Percentiles rank a stretch among this genome's conserved stretches.
These are phyloP conservation scores for Nasonia longicornis DNA, from an alignment of 1,140 invertebrate genomes.

Conservation along the genomic window DNA sequence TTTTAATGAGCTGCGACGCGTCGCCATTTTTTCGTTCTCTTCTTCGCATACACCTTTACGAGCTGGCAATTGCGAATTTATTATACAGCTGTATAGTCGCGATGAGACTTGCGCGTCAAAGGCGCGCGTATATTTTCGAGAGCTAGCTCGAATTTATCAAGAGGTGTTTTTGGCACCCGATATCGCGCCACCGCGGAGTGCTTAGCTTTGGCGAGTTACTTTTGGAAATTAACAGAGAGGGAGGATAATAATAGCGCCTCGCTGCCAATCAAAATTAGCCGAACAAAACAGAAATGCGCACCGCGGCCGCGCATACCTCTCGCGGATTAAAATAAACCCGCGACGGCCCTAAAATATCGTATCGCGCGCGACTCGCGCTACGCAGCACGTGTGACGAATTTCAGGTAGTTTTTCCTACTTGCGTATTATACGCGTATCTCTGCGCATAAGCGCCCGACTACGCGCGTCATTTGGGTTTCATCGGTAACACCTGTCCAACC, in stretches of 20 bases:
- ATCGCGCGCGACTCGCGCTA: neutral
- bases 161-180: neutral
- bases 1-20: neutral
- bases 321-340: neutral
- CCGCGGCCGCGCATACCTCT: neutral
- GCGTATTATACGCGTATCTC: no score
- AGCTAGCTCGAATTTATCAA: neutral
- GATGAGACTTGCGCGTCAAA: no score
- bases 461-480: neutral
- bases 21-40: neutral
- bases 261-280: constrained; percentile 18
- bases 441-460: no score
- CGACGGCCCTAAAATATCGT: neutral
- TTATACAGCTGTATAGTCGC: neutral
- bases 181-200: neutral
- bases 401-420: neutral
- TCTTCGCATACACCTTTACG: no score
- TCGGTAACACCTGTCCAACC: neutral
- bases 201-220: constrained; percentile 1
- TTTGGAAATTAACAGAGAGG: neutral
- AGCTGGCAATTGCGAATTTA: neutral
- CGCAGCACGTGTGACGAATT: neutral
- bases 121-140: neutral
- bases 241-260: constrained; percentile 2
- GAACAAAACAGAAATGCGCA: neutral